Conservation (phyloP, 2,888 invertebrate genomes). For the Sipha maydis region DNA sequence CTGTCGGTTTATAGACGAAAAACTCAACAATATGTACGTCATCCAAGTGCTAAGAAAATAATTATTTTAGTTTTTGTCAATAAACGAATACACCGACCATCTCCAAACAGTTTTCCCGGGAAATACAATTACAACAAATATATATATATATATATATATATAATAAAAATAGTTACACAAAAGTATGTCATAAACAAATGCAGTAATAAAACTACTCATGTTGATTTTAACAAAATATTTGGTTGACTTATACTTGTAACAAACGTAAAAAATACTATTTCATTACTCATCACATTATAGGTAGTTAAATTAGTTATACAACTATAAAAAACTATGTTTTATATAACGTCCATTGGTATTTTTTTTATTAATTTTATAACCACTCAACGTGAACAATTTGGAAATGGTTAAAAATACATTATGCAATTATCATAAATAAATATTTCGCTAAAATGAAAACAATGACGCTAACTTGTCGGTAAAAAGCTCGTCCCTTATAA, state of each 20-base stretch:
- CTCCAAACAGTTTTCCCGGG: neutral
- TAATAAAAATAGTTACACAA: too few species aligned
- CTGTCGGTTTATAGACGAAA: neutral
- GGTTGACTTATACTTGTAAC: too few species aligned
- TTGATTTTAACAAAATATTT: too few species aligned
- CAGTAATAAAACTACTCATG: too few species aligned
- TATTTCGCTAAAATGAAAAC: neutral
- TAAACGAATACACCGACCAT: neutral
- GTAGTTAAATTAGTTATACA: neutral
- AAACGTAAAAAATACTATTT: neutral
- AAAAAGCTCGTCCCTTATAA: neutral
- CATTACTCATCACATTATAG: neutral
- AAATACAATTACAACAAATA: too few species aligned
- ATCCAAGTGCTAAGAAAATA: conserved; percentile 1
- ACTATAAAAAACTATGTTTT: neutral
- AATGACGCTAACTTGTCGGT: neutral
- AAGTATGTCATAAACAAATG: too few species aligned
- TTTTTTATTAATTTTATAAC: conserved; percentile 15
- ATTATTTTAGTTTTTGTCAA: conserved; percentile 1
- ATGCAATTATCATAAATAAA: conserved; percentile 7
- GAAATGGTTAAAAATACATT: neutral
- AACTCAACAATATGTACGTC: neutral
- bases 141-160: too few species aligned
- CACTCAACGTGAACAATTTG: neutral
- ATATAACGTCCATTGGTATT: neutral